A percentile compares a stretch with the other conserved stretches of the same genome.
Conservation (phyloP, 2,888 invertebrate genomes). For the Patella depressa region DNA sequence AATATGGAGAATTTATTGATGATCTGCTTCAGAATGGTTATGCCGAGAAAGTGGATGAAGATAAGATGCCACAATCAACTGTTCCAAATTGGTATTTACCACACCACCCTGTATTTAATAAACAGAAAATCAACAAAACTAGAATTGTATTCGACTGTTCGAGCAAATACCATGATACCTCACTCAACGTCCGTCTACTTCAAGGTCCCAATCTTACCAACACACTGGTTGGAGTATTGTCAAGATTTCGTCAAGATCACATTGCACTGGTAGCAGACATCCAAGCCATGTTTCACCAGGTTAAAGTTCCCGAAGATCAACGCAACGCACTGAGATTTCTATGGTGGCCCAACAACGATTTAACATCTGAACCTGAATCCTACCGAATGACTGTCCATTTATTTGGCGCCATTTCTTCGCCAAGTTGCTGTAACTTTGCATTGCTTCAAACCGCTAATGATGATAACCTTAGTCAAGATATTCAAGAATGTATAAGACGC, state of each 20-base stretch:
- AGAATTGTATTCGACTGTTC: conserved; percentile 21
- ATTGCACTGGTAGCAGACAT: conserved; percentile 27
- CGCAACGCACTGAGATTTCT: conserved; percentile 1
- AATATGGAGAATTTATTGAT: conserved; percentile 20
- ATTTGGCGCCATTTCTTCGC: conserved; percentile 30
- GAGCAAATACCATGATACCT: conserved; percentile 11
- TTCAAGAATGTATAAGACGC: not conserved
- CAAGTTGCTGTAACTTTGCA: conserved; percentile 12
- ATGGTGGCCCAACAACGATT: conserved; percentile 15
- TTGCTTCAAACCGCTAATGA: not conserved
- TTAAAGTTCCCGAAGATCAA: conserved; percentile 21
- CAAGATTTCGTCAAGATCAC: conserved; percentile 17
- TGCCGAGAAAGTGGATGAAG: not conserved
- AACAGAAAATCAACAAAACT: conserved; percentile 15
- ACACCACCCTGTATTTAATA: conserved; percentile 24
- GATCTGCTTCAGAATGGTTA: conserved; percentile 6
- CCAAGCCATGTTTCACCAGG: conserved; percentile 26
- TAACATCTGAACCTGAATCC: not conserved
- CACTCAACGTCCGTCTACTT: conserved; percentile 21
- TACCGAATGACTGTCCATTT: conserved; percentile 32
- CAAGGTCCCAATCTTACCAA: conserved; percentile 29
- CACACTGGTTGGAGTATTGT: conserved; percentile 18
- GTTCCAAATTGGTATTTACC: conserved; percentile 25
- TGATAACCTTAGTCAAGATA: not conserved
- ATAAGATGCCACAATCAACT: not conserved